Base-by-base conservation (phyloP, 64 coral and sea anemone genomes). In the Trachythela sp. region DNA sequence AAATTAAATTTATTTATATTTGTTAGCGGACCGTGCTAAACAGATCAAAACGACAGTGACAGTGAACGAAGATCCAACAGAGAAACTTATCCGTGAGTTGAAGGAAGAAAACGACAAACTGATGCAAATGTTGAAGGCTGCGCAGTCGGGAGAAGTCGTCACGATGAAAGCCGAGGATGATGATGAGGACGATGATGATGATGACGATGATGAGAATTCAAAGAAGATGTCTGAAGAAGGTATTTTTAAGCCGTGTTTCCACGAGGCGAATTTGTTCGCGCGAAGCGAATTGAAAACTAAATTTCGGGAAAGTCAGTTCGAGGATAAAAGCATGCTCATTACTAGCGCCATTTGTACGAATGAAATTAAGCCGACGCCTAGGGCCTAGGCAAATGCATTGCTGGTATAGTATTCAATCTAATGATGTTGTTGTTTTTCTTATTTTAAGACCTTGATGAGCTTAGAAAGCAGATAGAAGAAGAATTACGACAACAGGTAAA, bases 391-490 rank as follows among this genome's bases (percentile, higher is more conserved):
- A n/a, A 17, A 38, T 48, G 40, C 1, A 15, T 3, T 36, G 31
- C 27, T 70, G 30, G 11, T 42, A 6, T 0, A 45, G 48, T 32
- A 13, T 20, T 24, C 26, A 15, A 32, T 1, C 40, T n/a, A 29
- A 86, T 48, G 37, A 48, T 42, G 4, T 86, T 24, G 36, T 15
- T 48, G 40, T 71, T 89, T 39, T 29, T 22, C 14, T 87, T 86
- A 33, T 33, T 80, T 92, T 26, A 26, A 97, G 95, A 97, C 88
- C 49, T 97, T 90, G 95, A 90, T 9, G 93, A 94, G 31, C 71
- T 97, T 38, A 90, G 95, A 64, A 97, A 97, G 48, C 88, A 97
- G 85, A 97, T 97, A 39, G 95, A 97, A 67, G 95, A 97, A 58
- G 95, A 97, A 67, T 89, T 97, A 24, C 83, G 72, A 86, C 92